These are phyloP conservation scores for Nyctereutes procyonoides DNA, from an alignment of 2,113 vertebrate species.

Conservation along the genomic window DNA sequence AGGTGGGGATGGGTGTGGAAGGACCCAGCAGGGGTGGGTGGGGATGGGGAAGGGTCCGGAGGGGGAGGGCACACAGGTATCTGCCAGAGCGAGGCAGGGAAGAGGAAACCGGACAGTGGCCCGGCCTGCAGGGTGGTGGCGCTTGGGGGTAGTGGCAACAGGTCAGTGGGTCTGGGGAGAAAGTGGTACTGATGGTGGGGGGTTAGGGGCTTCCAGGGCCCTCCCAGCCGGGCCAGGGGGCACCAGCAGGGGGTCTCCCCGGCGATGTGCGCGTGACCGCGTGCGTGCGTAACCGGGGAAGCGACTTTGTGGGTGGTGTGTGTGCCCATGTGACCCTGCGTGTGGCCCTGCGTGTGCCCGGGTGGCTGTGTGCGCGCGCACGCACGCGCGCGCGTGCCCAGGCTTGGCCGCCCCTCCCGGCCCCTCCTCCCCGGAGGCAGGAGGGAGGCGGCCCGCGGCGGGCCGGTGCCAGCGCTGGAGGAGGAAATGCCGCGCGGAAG, in stretches of 20 bases:
- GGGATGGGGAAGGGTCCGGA: too few species aligned
- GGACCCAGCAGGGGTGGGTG: not conserved
- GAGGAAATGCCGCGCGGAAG: conserved; percentile 66
- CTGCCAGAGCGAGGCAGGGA: not conserved
- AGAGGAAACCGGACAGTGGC: not conserved
- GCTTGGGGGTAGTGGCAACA: too few species aligned
- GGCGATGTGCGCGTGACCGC: too few species aligned
- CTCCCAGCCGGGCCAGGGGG: not conserved
- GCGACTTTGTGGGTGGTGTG: not conserved
- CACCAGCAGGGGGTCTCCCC: not conserved
- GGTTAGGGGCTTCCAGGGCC: not conserved
- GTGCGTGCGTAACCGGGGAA: not conserved
- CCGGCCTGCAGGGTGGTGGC: not conserved
- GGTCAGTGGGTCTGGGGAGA: not conserved
- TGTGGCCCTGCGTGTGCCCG: not conserved
- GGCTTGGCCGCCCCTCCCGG: not conserved
- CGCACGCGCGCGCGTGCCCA: not conserved
- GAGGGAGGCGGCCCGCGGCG: conserved; percentile 41
- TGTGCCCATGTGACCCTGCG: not conserved
- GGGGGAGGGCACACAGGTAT: not conserved
- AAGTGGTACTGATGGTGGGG: not conserved
- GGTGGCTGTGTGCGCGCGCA: not conserved
- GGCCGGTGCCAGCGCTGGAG: not conserved
- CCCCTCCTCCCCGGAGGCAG: conserved; percentile 29
- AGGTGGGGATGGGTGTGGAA: not conserved